A percentile compares a stretch with the other conserved stretches of the same genome.
phyloP scores from a whole-genome alignment of 2,888 invertebrate species.

The Callyntrura sp. region DNA sequence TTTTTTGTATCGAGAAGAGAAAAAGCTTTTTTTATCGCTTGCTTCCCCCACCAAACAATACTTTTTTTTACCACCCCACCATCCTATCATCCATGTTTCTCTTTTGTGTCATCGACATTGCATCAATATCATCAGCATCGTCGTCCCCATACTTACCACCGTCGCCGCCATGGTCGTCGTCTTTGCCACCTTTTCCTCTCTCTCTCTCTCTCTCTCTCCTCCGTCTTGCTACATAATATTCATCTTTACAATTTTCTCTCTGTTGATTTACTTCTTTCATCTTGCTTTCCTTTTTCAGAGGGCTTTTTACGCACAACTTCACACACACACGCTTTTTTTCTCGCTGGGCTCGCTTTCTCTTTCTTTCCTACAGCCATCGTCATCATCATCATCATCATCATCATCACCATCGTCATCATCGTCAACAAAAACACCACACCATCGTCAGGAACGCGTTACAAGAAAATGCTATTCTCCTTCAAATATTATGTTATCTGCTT shows the following conservation, averaged over 20 bases:
- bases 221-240: background rate
- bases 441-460: slow-evolving; percentile 14
- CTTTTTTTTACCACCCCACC: background rate
- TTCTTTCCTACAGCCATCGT: slow-evolving; percentile 34
- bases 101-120: slow-evolving; percentile 34
- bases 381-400: slow-evolving; percentile 14
- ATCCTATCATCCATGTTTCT: slow-evolving; percentile 4
- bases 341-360: slow-evolving; percentile 38
- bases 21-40: slow-evolving; percentile 9
- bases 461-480: slow-evolving; percentile 56
- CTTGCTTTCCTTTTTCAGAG: background rate
- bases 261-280: slow-evolving; percentile 1
- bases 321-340: slow-evolving; percentile 34
- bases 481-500: slow-evolving; percentile 17
- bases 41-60: background rate
- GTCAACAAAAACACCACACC: background rate
- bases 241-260: slow-evolving; percentile 9
- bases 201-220: background rate
- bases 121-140: background rate
- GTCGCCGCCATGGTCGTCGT: background rate
- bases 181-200: slow-evolving; percentile 9
- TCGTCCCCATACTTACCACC: background rate
- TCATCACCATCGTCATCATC: slow-evolving; percentile 10
- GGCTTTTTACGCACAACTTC: slow-evolving; percentile 23
- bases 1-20: background rate